A percentile compares a stretch with the other conserved stretches of the same genome.
These are phyloP conservation scores for Lepidochitona cinerea DNA, from an alignment of 2,888 invertebrate species.

Conservation along the genomic window DNA sequence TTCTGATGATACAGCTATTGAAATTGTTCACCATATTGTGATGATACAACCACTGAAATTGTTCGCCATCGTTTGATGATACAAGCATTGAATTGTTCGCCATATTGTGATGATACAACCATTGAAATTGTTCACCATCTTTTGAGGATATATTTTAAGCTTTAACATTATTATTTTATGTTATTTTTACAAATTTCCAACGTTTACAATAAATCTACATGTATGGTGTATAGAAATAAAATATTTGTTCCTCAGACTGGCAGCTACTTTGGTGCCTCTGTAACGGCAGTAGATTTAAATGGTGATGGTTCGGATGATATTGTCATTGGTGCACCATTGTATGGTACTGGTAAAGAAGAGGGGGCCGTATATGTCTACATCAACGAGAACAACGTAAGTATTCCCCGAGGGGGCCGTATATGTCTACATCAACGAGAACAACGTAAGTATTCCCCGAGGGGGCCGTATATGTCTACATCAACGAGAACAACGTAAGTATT, in stretches of 20 bases:
- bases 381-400: neutral
- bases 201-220: no score
- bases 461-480: neutral
- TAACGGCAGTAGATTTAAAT: conserved; percentile 77
- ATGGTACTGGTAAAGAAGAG: neutral
- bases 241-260: conserved; percentile 70
- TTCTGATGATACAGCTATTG: no score
- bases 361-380: conserved; percentile 1
- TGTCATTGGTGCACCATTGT: conserved; percentile 76
- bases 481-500: neutral
- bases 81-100: no score
- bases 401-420: conserved; percentile 1
- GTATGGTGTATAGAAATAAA: no score
- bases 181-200: no score
- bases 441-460: conserved; percentile 8
- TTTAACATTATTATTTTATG: no score
- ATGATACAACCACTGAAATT: no score
- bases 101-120: no score
- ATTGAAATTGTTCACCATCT: no score
- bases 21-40: no score
- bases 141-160: no score
- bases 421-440: neutral
- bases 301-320: conserved; percentile 77
- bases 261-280: conserved; percentile 78
- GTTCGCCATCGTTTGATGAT: no score